Percentiles rank a stretch among this genome's conserved stretches.
These are phyloP conservation scores for Chelmon rostratus DNA, from an alignment of 2,797 vertebrate species.

Conservation along the genomic window DNA sequence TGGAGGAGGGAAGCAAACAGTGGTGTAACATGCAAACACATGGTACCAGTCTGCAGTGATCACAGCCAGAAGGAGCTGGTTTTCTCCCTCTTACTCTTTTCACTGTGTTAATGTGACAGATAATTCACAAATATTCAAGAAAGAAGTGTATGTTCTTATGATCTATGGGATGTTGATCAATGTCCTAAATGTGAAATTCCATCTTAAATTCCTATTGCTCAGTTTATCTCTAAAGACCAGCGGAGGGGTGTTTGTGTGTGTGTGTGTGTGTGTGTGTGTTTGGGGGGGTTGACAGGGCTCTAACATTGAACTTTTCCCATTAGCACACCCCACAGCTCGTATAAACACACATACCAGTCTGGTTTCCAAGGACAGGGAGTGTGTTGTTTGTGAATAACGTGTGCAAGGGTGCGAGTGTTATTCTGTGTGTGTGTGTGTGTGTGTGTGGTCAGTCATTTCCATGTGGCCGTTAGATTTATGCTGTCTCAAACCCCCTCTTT, in stretches of 20 bases:
- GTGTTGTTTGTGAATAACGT: slow-evolving; percentile 57
- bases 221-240: neutral
- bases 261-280: slow-evolving; percentile 10
- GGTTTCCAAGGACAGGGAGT: slow-evolving; percentile 65
- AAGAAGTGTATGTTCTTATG: neutral
- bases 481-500: slow-evolving; percentile 38
- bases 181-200: neutral
- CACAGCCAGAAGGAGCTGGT: neutral
- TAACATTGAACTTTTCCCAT: slow-evolving; percentile 57
- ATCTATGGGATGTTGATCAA: neutral
- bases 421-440: slow-evolving; percentile 46
- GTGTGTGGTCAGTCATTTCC: slow-evolving; percentile 62
- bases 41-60: neutral
- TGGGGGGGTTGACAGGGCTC: neutral
- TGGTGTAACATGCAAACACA: neutral
- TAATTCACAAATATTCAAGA: neutral
- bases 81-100: neutral
- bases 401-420: slow-evolving; percentile 12
- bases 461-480: slow-evolving; percentile 65
- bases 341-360: slow-evolving; percentile 64
- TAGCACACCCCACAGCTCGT: neutral
- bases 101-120: neutral
- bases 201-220: neutral
- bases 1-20: neutral
- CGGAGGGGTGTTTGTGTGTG: neutral